A percentile compares a stretch with the other conserved stretches of the same genome.
Conservation (phyloP, 1,140 invertebrate species). For the Lithobius niger region DNA sequence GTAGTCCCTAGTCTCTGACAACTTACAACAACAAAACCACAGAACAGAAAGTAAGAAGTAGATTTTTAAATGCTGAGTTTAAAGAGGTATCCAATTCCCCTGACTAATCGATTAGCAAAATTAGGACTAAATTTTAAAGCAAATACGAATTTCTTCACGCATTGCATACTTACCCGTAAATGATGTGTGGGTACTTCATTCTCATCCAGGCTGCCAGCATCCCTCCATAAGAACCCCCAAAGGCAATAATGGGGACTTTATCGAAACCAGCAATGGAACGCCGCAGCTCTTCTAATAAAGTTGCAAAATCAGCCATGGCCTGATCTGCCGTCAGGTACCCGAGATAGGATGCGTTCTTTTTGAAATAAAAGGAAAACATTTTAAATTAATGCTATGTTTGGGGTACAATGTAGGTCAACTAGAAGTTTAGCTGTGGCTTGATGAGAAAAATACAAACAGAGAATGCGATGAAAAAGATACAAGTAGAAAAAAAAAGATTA, state of each 20-base stretch:
- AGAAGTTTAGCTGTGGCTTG: neutral
- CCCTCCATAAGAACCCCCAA: slow-evolving; percentile 81
- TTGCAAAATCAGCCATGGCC: slow-evolving; percentile 85
- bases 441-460: neutral
- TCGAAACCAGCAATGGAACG: slow-evolving; percentile 28
- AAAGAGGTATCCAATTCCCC: neutral
- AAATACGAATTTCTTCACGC: neutral
- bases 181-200: slow-evolving; percentile 87
- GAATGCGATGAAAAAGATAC: neutral
- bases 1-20: too few species aligned
- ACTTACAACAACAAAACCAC: too few species aligned
- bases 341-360: slow-evolving; percentile 46
- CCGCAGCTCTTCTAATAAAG: slow-evolving; percentile 56
- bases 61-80: too few species aligned
- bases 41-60: too few species aligned
- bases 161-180: slow-evolving; percentile 55
- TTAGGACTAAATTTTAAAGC: neutral
- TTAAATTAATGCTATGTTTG: neutral
- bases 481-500: neutral
- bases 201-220: slow-evolving; percentile 93
- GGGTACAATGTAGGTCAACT: neutral
- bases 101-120: too few species aligned
- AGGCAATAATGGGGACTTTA: slow-evolving; percentile 65
- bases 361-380: neutral
- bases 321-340: slow-evolving; percentile 84